phyloP scores from a whole-genome alignment of 2,797 vertebrate genomes.

The Erpetoichthys calabaricus region DNA sequence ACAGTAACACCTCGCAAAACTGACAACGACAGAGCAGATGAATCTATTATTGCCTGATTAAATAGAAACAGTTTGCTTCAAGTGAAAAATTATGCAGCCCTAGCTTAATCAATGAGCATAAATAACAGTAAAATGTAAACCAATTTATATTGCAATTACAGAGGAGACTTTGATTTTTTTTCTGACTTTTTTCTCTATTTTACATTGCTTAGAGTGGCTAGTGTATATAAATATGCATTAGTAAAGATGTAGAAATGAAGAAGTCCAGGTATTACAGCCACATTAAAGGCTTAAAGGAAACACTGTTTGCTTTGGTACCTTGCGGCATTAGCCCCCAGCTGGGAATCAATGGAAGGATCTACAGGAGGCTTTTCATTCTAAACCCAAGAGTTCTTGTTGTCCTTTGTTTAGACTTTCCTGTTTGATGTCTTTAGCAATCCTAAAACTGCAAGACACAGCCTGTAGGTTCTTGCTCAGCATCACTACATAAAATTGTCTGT shows the following conservation, averaged over 20 bases:
- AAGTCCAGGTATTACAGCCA: conserved; percentile 9
- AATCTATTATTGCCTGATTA: conserved; percentile 18
- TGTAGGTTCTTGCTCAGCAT: too few species aligned
- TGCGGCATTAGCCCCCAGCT: conserved; percentile 1
- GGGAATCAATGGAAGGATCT: not conserved
- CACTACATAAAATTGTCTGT: too few species aligned
- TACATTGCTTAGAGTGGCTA: conserved; percentile 1
- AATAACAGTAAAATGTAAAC: conserved; percentile 14
- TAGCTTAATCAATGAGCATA: conserved; percentile 11
- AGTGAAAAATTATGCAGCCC: conserved; percentile 16
- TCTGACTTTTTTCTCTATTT: conserved; percentile 2
- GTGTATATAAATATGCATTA: conserved; percentile 3
- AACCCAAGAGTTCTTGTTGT: too few species aligned
- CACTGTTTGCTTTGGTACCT: not conserved
- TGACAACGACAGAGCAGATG: conserved; percentile 13
- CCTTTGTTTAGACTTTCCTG: too few species aligned
- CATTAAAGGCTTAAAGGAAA: conserved; percentile 12
- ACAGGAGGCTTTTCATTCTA: too few species aligned
- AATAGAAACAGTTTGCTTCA: conserved; percentile 9
- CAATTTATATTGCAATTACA: conserved; percentile 12
- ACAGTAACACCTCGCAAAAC: conserved; percentile 14
- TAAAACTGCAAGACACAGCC: too few species aligned
- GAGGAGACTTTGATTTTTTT: conserved; percentile 5
- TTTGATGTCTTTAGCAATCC: too few species aligned
- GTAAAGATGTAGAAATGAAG: conserved; percentile 3